Conservation (phyloP, 2,888 invertebrate genomes). For the Adelphocoris suturalis region DNA sequence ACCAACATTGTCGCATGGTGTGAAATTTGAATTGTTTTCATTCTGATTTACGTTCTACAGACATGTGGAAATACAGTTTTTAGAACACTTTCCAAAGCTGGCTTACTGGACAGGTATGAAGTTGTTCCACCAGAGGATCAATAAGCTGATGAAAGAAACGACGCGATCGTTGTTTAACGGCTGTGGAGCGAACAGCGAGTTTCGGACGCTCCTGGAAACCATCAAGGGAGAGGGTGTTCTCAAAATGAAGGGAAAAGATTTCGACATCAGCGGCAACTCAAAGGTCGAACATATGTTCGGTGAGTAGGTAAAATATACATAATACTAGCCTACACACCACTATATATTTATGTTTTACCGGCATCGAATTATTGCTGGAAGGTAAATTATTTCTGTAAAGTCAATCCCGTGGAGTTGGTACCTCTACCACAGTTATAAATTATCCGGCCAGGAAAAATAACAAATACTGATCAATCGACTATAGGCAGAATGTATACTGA, state of each 20-base stretch:
- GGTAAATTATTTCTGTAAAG: too few relatives aligned
- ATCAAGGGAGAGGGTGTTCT: slow-evolving; percentile 54
- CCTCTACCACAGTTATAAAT: too few relatives aligned
- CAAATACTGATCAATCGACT: too few relatives aligned
- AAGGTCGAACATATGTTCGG: slow-evolving; percentile 57
- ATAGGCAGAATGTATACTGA: too few relatives aligned
- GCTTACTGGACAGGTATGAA: slow-evolving; percentile 45
- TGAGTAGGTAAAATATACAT: background rate
- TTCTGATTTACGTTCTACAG: slow-evolving; percentile 14
- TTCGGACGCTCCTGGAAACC: slow-evolving; percentile 44
- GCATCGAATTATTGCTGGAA: too few relatives aligned
- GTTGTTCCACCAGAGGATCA: slow-evolving; percentile 24
- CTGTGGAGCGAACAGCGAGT: slow-evolving; percentile 57
- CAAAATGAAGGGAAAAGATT: slow-evolving; percentile 65
- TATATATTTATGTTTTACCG: too few relatives aligned
- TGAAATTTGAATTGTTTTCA: too few relatives aligned
- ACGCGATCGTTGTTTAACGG: slow-evolving; percentile 21
- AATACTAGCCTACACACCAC: background rate
- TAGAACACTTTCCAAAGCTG: slow-evolving; percentile 59
- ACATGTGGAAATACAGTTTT: slow-evolving; percentile 56
- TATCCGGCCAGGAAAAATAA: too few relatives aligned
- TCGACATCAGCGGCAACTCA: slow-evolving; percentile 53
- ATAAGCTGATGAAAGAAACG: slow-evolving; percentile 51
- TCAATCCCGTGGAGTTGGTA: too few relatives aligned
- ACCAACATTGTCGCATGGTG: too few relatives aligned